These are phyloP conservation scores for Thunnus albacares DNA, from an alignment of 2,797 vertebrate species.

Conservation along the genomic window DNA sequence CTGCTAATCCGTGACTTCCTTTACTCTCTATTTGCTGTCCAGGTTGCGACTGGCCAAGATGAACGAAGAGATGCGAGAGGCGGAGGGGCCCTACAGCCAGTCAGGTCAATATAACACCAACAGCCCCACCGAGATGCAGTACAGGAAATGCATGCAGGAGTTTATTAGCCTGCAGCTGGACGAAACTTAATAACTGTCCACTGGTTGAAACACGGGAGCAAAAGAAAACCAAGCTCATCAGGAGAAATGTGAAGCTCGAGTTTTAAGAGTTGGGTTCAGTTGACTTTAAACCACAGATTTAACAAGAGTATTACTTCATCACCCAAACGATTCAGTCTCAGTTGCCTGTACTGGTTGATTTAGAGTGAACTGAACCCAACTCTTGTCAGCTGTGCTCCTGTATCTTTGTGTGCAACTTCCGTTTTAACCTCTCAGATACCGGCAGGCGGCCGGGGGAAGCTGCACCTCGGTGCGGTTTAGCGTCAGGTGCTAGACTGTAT, in stretches of 20 bases:
- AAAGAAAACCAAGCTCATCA: slow-evolving; percentile 11
- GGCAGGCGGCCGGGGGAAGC: slow-evolving; percentile 24
- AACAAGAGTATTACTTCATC: neutral
- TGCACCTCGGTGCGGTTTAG: slow-evolving; percentile 5
- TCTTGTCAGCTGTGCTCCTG: slow-evolving; percentile 38
- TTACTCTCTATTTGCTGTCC: slow-evolving; percentile 12
- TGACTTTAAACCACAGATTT: slow-evolving; percentile 15
- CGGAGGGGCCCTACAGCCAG: slow-evolving; percentile 96
- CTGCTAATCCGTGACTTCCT: slow-evolving; percentile 1
- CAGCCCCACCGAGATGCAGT: slow-evolving; percentile 97
- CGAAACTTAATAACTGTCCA: slow-evolving; percentile 82
- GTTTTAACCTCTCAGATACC: slow-evolving; percentile 21
- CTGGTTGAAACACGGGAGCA: slow-evolving; percentile 37
- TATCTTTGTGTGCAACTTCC: slow-evolving; percentile 21
- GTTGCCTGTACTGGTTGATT: neutral
- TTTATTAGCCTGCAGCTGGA: slow-evolving; percentile 95
- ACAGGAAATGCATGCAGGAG: slow-evolving; percentile 97
- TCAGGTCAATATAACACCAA: slow-evolving; percentile 98
- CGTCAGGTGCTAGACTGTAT: slow-evolving; percentile 41
- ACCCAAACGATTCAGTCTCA: neutral
- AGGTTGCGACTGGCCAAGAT: slow-evolving; percentile 98
- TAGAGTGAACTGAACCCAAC: slow-evolving; percentile 44
- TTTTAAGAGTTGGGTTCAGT: slow-evolving; percentile 44
- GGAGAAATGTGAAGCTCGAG: slow-evolving; percentile 19
- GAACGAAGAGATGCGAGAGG: slow-evolving; percentile 99